Conservation (phyloP, 2,797 vertebrate genomes). For the Nyctalus aviator region DNA sequence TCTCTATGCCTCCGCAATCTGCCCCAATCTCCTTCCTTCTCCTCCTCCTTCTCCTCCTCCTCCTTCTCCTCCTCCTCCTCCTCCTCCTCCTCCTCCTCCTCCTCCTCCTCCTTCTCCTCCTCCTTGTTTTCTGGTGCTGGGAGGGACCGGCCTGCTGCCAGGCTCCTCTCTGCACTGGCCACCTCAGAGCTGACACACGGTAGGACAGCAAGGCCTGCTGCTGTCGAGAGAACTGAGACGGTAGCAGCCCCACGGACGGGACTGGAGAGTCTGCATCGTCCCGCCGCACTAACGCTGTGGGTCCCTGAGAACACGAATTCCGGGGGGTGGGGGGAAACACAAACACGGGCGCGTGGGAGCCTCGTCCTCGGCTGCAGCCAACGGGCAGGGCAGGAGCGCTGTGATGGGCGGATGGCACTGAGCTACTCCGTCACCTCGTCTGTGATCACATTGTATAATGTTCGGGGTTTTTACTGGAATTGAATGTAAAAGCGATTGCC, state of each 20-base stretch:
- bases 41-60: too few relatives aligned
- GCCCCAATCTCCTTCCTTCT: too few relatives aligned
- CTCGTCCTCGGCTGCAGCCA: neutral
- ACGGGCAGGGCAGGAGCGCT: neutral
- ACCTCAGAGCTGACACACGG: neutral
- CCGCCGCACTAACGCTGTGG: neutral
- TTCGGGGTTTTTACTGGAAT: neutral
- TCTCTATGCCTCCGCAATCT: neutral
- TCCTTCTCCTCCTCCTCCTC: too few relatives aligned
- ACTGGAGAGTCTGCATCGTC: neutral
- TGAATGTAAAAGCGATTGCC: neutral
- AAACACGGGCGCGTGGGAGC: neutral
- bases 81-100: too few relatives aligned
- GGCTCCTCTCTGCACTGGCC: neutral
- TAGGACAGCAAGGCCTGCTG: neutral
- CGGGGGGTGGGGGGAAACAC: neutral
- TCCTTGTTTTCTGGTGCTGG: neutral
- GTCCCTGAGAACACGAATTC: neutral
- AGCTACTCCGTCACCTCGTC: neutral
- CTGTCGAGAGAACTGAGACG: neutral
- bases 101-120: too few relatives aligned
- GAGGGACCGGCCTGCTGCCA: neutral
- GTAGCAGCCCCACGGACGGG: neutral
- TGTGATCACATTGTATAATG: neutral
- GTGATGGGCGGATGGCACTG: neutral